Base-by-base conservation (phyloP, 2,113 vertebrate species). In the Ancistrus triradiatus region DNA sequence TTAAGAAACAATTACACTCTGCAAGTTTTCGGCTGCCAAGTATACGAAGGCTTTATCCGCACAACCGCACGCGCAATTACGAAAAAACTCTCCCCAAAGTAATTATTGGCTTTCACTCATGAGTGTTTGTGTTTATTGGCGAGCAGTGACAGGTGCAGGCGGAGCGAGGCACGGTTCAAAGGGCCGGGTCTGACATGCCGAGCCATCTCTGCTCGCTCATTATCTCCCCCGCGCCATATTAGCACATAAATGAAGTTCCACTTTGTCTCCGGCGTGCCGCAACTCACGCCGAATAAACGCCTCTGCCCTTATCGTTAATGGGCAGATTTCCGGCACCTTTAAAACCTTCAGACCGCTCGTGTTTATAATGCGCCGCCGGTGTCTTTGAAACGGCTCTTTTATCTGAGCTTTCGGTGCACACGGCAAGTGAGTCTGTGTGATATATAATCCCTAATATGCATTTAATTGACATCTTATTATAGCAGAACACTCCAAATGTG, bases 211-310 rank as follows among this genome's bases (percentile, higher is more conserved):
- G 78, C 79, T 80, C 78, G 68, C 67, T 79, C 80, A 81, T 87
- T 86, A 89, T 89, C 87, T 84, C 77, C 75, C 68, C 52, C 51
- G 81, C 73, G 74, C 79, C 78, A 84, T 85, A 89, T 89, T 89
- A 89, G 85, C 87, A 89, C 86, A 86, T 87, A 87, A 87, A 89
- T 89, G 85, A 89, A 85, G 84, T 82, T 78, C 81, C 81, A 83
- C 84, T 84, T 81, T 84, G 83, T 83, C 83, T 85, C 83, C 74
- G 55, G 14, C 35, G 75, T 80, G 80, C 80, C 75, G 80, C 73
- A 81, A 84, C 80, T 74, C 78, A 79, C 77, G 74, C 76, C 68
- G 80, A 83, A 84, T 85, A 88, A 87, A 87, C 83, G 84, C 81
- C 78, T 82, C 80, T 77, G 82, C 69, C 72, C 82, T 87, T 89